These are phyloP conservation scores for Ophioninae sp. DNA, from an alignment of 2,888 invertebrate genomes.

Conservation along the genomic window DNA sequence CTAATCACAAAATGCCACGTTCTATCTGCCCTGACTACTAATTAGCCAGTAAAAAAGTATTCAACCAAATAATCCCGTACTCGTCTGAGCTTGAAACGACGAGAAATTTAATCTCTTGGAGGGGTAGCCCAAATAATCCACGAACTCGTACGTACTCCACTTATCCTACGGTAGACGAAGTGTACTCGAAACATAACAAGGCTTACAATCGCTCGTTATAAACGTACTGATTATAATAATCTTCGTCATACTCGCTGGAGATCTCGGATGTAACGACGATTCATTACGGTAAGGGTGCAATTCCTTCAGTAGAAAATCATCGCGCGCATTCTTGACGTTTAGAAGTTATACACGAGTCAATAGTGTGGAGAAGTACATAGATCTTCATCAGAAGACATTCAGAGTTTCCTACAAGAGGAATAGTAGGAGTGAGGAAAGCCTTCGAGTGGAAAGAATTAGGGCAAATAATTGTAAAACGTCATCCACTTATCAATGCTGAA, in stretches of 20 bases:
- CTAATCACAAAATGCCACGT: not conserved
- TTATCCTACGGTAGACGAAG: not conserved
- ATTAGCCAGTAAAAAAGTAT: not conserved
- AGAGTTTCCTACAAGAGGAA: not conserved
- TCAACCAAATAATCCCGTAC: not conserved
- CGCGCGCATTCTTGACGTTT: constrained; percentile 41
- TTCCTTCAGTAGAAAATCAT: constrained; percentile 40
- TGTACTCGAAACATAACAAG: constrained; percentile 1
- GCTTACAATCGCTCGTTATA: constrained; percentile 55
- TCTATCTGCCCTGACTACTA: not conserved
- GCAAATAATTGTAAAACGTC: not conserved
- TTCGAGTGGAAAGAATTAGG: not conserved
- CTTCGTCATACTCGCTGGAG: constrained; percentile 38
- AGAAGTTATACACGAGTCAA: not conserved
- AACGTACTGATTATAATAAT: constrained; percentile 59
- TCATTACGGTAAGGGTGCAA: constrained; percentile 2
- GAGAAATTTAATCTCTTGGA: not conserved
- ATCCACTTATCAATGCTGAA: constrained; percentile 24
- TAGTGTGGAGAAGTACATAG: not conserved
- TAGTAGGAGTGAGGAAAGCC: not conserved
- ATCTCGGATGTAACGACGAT: constrained; percentile 12
- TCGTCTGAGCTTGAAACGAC: not conserved
- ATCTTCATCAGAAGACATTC: not conserved
- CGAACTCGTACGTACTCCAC: not conserved
- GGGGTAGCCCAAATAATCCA: not conserved